These are phyloP conservation scores for Tichodroma muraria DNA, from an alignment of 2,113 vertebrate species.

Conservation along the genomic window DNA sequence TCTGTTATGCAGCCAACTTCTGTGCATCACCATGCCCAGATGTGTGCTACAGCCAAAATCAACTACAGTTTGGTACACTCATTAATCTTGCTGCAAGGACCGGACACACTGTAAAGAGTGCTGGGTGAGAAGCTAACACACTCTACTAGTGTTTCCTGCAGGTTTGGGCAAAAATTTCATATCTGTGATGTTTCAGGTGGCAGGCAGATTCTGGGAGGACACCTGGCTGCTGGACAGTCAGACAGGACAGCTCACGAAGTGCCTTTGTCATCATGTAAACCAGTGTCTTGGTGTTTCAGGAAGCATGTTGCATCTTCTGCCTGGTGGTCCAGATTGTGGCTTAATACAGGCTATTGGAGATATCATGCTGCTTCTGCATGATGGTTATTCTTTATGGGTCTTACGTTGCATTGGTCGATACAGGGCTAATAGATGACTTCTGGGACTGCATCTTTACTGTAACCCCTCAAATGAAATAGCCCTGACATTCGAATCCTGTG, in stretches of 20 bases:
- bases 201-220: neutral
- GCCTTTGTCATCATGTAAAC: neutral
- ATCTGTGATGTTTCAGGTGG: neutral
- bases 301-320: neutral
- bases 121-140: neutral
- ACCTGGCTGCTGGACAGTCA: neutral
- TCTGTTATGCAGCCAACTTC: accelerated
- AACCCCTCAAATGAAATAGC: neutral
- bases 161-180: neutral
- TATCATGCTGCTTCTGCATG: neutral
- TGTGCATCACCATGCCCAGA: neutral
- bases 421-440: neutral
- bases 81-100: neutral
- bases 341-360: neutral
- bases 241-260: neutral
- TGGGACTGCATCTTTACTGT: neutral
- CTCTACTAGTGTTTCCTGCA: neutral
- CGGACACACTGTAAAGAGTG: neutral
- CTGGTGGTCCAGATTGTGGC: neutral
- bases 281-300: neutral
- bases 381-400: neutral
- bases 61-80: accelerated
- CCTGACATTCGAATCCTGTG: neutral
- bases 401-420: neutral
- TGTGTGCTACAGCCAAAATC: neutral